Conservation (phyloP, 2,888 invertebrate genomes). For the Eledona agricola region DNA sequence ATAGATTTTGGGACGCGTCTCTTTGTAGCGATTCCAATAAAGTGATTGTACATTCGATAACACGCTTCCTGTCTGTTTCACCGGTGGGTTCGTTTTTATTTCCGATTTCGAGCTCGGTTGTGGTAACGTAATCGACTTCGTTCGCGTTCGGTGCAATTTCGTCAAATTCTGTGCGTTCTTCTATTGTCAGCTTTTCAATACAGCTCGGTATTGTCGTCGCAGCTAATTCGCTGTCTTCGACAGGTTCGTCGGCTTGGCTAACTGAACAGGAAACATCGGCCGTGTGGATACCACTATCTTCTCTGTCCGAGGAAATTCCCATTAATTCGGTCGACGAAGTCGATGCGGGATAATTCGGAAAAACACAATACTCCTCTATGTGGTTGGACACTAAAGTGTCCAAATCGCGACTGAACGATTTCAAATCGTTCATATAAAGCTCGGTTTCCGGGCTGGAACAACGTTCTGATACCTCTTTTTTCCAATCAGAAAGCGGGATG, state of each 20-base stretch:
- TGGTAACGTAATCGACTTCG: slow-evolving; percentile 28
- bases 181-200: slow-evolving; percentile 53
- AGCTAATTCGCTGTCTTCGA: slow-evolving; percentile 63
- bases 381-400: slow-evolving; percentile 60
- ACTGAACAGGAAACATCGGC: slow-evolving; percentile 80
- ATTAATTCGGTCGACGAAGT: slow-evolving; percentile 70
- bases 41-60: slow-evolving; percentile 55
- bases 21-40: slow-evolving; percentile 62
- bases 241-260: slow-evolving; percentile 77
- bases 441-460: slow-evolving; percentile 68
- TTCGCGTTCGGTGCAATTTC: slow-evolving; percentile 10
- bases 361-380: slow-evolving; percentile 63
- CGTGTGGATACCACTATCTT: slow-evolving; percentile 83
- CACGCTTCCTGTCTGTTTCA: slow-evolving; percentile 40
- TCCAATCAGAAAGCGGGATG: slow-evolving; percentile 37
- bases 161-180: slow-evolving; percentile 35
- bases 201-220: slow-evolving; percentile 55
- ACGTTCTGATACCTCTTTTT: slow-evolving; percentile 53
- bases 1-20: slow-evolving; percentile 55
- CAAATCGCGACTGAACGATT: slow-evolving; percentile 61
- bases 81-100: slow-evolving; percentile 35
- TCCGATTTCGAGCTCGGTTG: slow-evolving; percentile 19
- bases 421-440: slow-evolving; percentile 59
- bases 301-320: slow-evolving; percentile 69
- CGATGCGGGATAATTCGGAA: slow-evolving; percentile 65